Conservation (phyloP, 2,888 invertebrate species). For the Sclerodermus sp. region DNA sequence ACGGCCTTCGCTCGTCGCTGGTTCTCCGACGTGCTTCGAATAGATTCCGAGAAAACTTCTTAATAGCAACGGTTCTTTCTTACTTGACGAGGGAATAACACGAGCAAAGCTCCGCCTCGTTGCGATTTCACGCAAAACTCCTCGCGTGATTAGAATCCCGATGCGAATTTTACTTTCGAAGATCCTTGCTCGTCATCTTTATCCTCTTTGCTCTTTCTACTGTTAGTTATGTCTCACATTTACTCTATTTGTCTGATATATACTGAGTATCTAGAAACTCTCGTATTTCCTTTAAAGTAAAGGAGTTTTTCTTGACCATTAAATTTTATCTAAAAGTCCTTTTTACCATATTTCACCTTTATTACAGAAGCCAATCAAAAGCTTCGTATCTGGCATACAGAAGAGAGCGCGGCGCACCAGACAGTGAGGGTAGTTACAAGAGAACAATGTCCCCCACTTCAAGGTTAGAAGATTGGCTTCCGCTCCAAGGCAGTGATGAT, state of each 20-base stretch:
- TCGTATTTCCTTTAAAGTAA: background rate
- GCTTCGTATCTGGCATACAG: slow-evolving; percentile 75
- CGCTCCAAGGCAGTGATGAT: slow-evolving; percentile 43
- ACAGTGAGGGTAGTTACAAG: slow-evolving; percentile 76
- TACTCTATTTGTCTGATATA: no score
- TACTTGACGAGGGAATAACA: no score
- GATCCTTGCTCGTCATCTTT: slow-evolving; percentile 5
- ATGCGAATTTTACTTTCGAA: slow-evolving; percentile 32
- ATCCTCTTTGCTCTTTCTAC: no score
- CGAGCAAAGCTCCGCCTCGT: background rate
- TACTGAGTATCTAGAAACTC: background rate
- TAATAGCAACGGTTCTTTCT: no score
- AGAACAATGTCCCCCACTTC: slow-evolving; percentile 70
- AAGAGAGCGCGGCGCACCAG: slow-evolving; percentile 69
- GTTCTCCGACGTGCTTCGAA: no score
- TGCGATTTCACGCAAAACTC: slow-evolving; percentile 22
- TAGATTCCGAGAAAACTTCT: no score
- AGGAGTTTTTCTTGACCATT: slow-evolving; percentile 13
- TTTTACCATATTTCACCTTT: slow-evolving; percentile 3
- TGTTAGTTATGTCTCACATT: no score
- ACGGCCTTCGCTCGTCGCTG: no score
- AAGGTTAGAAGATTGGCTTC: slow-evolving; percentile 49
- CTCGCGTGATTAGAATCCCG: slow-evolving; percentile 34
- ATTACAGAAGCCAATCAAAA: slow-evolving; percentile 74
- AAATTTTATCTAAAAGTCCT: no score